Base-by-base conservation (phyloP, 2,113 vertebrate genomes). In the Carassius carassius region DNA sequence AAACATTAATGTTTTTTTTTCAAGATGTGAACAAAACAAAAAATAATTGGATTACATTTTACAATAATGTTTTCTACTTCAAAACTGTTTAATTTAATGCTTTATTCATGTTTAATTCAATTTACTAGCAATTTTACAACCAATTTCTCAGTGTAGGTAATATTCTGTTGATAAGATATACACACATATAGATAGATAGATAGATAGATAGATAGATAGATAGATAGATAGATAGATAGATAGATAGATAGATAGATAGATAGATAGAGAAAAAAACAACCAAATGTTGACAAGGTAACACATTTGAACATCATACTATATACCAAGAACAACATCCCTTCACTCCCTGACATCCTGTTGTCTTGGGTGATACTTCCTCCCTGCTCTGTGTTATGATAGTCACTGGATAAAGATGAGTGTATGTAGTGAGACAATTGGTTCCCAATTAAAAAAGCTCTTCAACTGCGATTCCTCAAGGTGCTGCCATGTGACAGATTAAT, bases 401-500 rank as follows among this genome's bases (percentile, higher is more conserved):
- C 41, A 44, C n/a, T 56, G 44, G 76, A 86, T 84, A 76, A 41
- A 81, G 54, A 44, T 72, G 60, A 73, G 63, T 35, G 37, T 85
- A 23, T 70, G 76, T 23, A 62, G 44, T 83, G 32, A 81, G 65
- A 87, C 78, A 79, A 77, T 84, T 51, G 51, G 41, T 90, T 93
- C 89, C 93, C 91, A 92, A 94, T 94, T 95, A 94, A 94, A 94
- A 86, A 87, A 90, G 88, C 78, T 90, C 91, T 92, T 92, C 91
- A 89, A 86, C 88, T 29, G 83, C 89, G 92, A 93, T 93, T 92
- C 91, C 92, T 94, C 92, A 93, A 93, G 92, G 92, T 92, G 93
- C 90, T 93, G 88, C 93, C 92, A 93, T 93, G 92, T 94, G 93
- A 94, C 91, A 92, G 92, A 92, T 94, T 94, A 94, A 95, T 95